phyloP scores from a whole-genome alignment of 1,140 invertebrate genomes.

The Mizuhopecten yessoensis region DNA sequence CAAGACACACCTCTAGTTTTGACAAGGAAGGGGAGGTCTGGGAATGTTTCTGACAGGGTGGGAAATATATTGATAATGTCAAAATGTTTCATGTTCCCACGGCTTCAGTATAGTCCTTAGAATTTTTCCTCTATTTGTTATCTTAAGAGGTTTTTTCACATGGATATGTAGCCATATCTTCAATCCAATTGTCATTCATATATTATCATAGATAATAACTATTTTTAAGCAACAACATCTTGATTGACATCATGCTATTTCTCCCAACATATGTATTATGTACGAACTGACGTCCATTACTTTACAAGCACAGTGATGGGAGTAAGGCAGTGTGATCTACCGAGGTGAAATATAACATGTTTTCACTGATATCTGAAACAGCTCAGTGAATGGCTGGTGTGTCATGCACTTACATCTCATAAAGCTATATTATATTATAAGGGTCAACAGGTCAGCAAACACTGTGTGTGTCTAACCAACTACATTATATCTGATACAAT shows the following conservation, averaged over 20 bases:
- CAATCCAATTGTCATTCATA: constrained; percentile 7
- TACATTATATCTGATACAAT: no score
- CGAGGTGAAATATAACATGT: background rate
- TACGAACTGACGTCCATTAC: background rate
- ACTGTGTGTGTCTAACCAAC: no score
- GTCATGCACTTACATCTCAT: no score
- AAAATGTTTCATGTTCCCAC: constrained; percentile 1
- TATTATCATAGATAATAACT: background rate
- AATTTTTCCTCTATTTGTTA: background rate
- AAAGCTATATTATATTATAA: no score
- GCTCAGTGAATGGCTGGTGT: no score
- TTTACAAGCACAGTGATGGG: background rate
- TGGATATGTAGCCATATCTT: background rate
- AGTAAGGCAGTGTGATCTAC: background rate
- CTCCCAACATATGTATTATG: background rate
- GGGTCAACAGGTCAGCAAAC: no score
- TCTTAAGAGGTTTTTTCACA: background rate
- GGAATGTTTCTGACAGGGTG: background rate
- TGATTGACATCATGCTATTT: background rate
- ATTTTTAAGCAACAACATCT: background rate
- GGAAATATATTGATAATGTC: constrained; percentile 33
- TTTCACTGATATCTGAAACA: background rate
- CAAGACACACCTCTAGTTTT: background rate
- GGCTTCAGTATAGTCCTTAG: background rate
- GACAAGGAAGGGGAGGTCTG: constrained; percentile 23